Conservation (phyloP, 1,140 invertebrate genomes). For the Ooceraea biroi region DNA sequence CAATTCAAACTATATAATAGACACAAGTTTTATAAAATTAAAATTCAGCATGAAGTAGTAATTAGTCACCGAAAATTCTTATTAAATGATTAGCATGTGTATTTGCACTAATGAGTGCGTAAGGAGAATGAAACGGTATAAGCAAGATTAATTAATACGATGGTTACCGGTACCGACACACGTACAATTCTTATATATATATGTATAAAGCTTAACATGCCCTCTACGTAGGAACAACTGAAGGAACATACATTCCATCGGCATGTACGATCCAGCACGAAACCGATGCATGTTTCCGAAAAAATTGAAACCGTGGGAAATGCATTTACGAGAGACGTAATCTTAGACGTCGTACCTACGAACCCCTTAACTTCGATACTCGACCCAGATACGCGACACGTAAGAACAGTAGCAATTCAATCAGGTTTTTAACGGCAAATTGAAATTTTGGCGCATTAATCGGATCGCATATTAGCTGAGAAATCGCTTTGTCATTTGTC, state of each 20-base stretch:
- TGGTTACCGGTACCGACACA: neutral
- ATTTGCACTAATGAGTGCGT: neutral
- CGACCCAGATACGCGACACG: slow-evolving; percentile 52
- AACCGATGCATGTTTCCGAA: slow-evolving; percentile 56
- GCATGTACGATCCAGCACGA: slow-evolving; percentile 63
- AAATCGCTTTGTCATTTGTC: slow-evolving; percentile 41
- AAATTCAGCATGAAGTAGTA: slow-evolving; percentile 32
- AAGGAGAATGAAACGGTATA: slow-evolving; percentile 9
- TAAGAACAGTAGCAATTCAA: slow-evolving; percentile 54
- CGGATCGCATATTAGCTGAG: neutral
- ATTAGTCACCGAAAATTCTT: neutral
- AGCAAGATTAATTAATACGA: slow-evolving; percentile 12
- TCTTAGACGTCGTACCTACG: slow-evolving; percentile 44
- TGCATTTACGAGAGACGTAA: slow-evolving; percentile 51
- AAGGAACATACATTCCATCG: slow-evolving; percentile 45
- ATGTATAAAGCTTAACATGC: slow-evolving; percentile 53
- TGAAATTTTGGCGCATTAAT: slow-evolving; percentile 41
- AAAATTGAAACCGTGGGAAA: slow-evolving; percentile 68
- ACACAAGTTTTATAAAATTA: neutral
- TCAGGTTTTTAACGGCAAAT: slow-evolving; percentile 6
- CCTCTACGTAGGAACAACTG: slow-evolving; percentile 58
- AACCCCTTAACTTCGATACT: slow-evolving; percentile 59
- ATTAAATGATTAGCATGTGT: slow-evolving; percentile 7
- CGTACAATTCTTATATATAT: slow-evolving; percentile 27
- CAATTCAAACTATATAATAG: neutral